Evolutionary conservation across 2,888 invertebrate genomes (phyloP), one percentile per base, ranked within the genome.

Genomic region (Chesias legatella): DNA sequence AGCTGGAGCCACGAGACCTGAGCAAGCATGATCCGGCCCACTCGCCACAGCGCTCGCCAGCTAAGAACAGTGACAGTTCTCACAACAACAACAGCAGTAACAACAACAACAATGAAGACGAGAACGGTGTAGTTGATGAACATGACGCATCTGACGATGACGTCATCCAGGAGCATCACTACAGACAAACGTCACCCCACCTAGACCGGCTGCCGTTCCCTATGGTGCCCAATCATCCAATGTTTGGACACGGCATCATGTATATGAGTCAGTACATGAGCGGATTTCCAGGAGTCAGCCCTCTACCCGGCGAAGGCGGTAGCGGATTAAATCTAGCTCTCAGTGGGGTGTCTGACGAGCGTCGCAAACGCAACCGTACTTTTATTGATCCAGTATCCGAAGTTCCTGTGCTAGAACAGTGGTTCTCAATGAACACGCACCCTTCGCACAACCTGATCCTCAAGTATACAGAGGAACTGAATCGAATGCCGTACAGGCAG

Each of bases 341-440:
- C 25, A 90, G 91, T 7, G 86, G 84, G 33, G 88, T 91, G 9
- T 93, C 91, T n/a, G 96, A 97, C 63, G 97, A 97, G 70, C 91
- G 97, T 23, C 92, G 98, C 53, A 97, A 98, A 77, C 92, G 99
- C 27, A 99, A 98, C 79, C 92, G 99, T 56, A 98, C 99, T 26
- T 99, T 99, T 86, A 99, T 99, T 67, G 99, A 99, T 85, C 99
- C 99, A 0, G 96, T 99, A 10, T 97, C 98, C 8, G 99, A 99
- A 88, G 98, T 99, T 40, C 97, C 97, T 10, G 92, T 96, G 50
- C 88, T 97, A 51, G 97, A 97, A 73, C 95, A 96, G 71, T 98
- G 98, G 98, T 99, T 98, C 81, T 93, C 95, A 20, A 94, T 97
- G 84, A 99, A 99, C 82, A 99, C 99, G 22, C 99, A 99, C 86